Evolutionary conservation across 2,888 invertebrate species (phyloP).

Genomic region (Charanyca ferruginea): DNA sequence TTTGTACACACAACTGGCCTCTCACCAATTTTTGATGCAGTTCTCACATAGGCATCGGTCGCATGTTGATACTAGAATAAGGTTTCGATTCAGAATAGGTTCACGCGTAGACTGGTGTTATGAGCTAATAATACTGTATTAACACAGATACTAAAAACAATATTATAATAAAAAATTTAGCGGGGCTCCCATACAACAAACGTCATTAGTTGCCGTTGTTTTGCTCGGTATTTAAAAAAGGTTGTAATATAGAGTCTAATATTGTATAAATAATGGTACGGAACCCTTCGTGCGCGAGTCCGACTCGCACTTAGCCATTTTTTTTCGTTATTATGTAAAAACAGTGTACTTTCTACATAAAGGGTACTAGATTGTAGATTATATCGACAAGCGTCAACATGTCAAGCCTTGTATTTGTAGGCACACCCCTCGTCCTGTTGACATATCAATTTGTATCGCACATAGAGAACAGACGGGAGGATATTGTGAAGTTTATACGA

Average conservation of each 20-base stretch:
- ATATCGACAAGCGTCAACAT: slow-evolving; percentile 52
- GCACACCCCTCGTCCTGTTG: slow-evolving; percentile 62
- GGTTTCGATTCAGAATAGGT: background rate
- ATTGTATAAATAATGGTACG: no score
- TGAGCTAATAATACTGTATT: background rate
- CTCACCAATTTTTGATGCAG: background rate
- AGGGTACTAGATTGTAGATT: slow-evolving; percentile 20
- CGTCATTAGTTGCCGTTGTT: no score
- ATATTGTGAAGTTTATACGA: background rate
- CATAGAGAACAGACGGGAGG: slow-evolving; percentile 16
- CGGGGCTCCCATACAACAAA: no score
- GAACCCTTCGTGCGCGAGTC: no score
- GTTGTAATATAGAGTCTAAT: no score
- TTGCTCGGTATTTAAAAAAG: no score
- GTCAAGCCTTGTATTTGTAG: slow-evolving; percentile 36
- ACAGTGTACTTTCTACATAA: background rate
- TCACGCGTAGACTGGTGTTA: background rate
- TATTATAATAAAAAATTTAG: no score
- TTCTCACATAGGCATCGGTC: slow-evolving; percentile 22
- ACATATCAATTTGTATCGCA: slow-evolving; percentile 64
- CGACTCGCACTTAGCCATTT: no score
- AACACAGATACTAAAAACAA: no score
- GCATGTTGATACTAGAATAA: background rate
- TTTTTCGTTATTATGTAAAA: no score
- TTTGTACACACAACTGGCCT: slow-evolving; percentile 29